Evolutionary conservation across 2,113 vertebrate genomes (phyloP), one percentile per base, ranked within the genome.

Genomic region (Brienomyrus longianalis): DNA sequence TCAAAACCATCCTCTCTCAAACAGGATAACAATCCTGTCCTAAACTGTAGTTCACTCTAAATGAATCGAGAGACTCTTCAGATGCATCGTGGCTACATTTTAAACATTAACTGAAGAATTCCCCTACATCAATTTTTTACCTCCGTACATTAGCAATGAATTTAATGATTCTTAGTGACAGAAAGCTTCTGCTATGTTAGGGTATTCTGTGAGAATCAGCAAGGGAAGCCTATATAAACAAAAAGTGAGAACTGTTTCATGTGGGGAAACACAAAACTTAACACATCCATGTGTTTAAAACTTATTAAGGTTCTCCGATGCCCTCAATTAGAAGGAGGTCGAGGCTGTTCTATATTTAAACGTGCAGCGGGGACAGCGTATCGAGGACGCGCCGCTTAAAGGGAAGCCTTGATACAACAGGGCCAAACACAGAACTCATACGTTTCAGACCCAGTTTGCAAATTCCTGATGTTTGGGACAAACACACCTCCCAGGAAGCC

Each of bases 281-380:
- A 88, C 87, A 87, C 70, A 89, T 92, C 89, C 59, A 88, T 90
- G 87, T 88, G 88, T 10, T 93, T 91, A 93, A 95, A 93, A 91
- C 89, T 93, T 92, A 95, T 96, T 93, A 93, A 95, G 93, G 94
- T 94, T 89, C 93, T 88, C 74, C 6, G 5, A 91, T 88, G 95
- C 91, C 95, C 96, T 96, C 92, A 93, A 96, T 96, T 95, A 94
- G 92, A 96, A 96, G 90, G 94, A 96, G 95, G 95, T 91, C 95
- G 56, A 88, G 91, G 92, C 86, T 89, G 91, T 86, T 88, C 94
- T 96, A 95, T 94, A 96, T 94, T 95, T 96, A 95, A 95, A 87
- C 77, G 59, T 90, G 83, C 84, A 90, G 92, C 66, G 51, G 50
- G 91, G 91, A 90, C 88, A 91, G 27, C 92, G 93, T 91, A 95